Base-by-base conservation (phyloP, 2,113 vertebrate species). In the Odontesthes bonariensis region DNA sequence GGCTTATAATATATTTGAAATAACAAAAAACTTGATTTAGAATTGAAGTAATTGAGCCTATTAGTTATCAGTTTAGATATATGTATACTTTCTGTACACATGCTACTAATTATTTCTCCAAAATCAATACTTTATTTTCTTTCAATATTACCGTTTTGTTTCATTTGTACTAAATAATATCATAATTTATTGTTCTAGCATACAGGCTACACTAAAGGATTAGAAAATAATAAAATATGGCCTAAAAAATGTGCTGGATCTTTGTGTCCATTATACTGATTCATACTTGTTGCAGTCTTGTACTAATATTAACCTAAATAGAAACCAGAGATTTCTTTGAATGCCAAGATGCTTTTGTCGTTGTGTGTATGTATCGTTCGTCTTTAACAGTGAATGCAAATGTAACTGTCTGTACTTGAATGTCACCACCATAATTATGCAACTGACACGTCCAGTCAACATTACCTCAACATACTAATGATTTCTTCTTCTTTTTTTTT, bases 401-500 rank as follows among this genome's bases (percentile, higher is more conserved):
- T 31, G 0, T 0, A 51, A 42, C 11, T 8, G 46, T 54, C 54
- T 54, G 56, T 11, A 51, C 31, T 16, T 69, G 47, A 64, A 62
- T 61, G 75, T 57, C 19, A 55, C 17, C 31, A 4, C 5, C 6
- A 19, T 1, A 10, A 12, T 60, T 73, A 46, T 60, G 27, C 51
- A 64, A 33, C 38, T 42, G 54, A 65, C 11, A 35, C 1, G 20
- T 31, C 2, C 4, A 47, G n/a, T 46, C 31, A 69, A 22, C 38
- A 19, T 66, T 62, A 73, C 35, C 38, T 62, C 38, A 65, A 32
- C 58, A 57, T 62, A 9, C 16, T 51, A 23, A 77, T 0, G 6
- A 14, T 78, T 55, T 66, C 27, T 62, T 59, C 2, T 49, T 68
- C n/a, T 68, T 42, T 68, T 31, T 68, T 42, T n/a, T 46, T 31